phyloP scores from a whole-genome alignment of 2,113 vertebrate species.

The Guaruba guarouba region DNA sequence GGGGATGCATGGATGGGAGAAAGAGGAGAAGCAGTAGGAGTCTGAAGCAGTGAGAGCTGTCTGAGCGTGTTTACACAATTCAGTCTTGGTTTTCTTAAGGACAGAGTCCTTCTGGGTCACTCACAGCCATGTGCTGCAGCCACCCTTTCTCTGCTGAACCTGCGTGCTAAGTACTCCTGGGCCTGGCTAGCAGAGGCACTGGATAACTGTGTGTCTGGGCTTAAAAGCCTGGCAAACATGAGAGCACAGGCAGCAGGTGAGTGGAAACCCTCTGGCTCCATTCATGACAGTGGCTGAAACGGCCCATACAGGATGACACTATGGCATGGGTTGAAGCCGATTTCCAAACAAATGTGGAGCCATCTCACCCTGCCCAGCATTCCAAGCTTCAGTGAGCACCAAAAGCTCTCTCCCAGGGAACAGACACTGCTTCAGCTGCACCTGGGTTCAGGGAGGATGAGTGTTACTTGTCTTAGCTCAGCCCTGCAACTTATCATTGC shows the following conservation, averaged over 20 bases:
- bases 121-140: not conserved
- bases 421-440: accelerated
- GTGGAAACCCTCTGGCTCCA: not conserved
- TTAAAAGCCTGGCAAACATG: not conserved
- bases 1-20: not conserved
- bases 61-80: not conserved
- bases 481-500: not conserved
- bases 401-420: not conserved
- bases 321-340: not conserved
- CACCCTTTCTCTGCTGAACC: not conserved
- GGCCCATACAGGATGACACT: not conserved
- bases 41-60: not conserved
- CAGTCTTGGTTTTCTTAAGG: not conserved
- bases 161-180: not conserved
- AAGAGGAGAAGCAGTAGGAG: constrained; percentile 13
- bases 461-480: not conserved
- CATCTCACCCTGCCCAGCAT: not conserved
- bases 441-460: not conserved
- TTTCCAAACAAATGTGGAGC: not conserved
- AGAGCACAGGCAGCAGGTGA: not conserved
- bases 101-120: not conserved
- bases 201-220: not conserved
- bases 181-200: not conserved
- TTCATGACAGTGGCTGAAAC: not conserved
- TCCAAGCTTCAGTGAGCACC: not conserved